phyloP scores from a whole-genome alignment of 1,140 invertebrate species.

The Conus betulinus region DNA sequence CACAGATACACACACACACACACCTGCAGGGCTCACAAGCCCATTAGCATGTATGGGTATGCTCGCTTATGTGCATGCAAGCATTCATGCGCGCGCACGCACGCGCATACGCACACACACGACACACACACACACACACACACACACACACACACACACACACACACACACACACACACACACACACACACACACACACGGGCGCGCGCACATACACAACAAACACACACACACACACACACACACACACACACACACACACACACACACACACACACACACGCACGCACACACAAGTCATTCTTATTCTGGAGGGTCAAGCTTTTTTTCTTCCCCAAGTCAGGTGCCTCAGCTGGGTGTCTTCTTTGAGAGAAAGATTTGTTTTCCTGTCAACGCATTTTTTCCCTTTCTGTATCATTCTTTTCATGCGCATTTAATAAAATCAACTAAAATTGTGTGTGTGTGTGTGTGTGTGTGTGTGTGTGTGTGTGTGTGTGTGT shows the following conservation, averaged over 20 bases:
- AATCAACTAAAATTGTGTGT: too few species aligned
- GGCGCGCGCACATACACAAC: too few species aligned
- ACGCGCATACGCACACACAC: background rate
- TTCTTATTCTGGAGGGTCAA: too few species aligned
- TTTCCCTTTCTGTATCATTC: too few species aligned
- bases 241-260: conserved; percentile 7
- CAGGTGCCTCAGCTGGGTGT: too few species aligned
- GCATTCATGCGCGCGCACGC: background rate
- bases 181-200: too few species aligned
- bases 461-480: background rate
- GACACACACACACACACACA: background rate
- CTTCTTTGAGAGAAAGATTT: too few species aligned
- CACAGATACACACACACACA: background rate
- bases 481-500: background rate
- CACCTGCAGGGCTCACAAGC: background rate
- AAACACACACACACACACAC: too few species aligned
- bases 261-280: conserved; percentile 15
- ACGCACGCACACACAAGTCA: background rate
- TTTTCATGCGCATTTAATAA: too few species aligned
- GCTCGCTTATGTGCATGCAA: too few species aligned
- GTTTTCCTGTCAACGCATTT: too few species aligned
- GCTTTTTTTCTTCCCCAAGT: too few species aligned
- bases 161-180: background rate
- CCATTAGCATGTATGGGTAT: background rate
- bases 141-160: background rate